These are phyloP conservation scores for Escarpia spicata DNA, from an alignment of 2,888 invertebrate species.

Conservation along the genomic window DNA sequence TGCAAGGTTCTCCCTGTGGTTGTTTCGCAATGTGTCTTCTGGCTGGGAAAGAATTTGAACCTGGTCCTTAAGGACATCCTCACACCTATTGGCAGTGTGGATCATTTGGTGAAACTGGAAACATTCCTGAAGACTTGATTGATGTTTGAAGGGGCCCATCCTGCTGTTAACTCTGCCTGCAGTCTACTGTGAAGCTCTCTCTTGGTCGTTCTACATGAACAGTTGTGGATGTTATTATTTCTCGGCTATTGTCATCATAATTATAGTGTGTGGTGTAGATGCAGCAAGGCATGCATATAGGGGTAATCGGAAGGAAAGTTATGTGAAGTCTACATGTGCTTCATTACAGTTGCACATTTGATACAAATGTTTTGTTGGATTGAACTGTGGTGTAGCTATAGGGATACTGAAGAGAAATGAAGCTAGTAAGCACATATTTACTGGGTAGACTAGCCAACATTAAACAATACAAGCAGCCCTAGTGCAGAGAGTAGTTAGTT, in stretches of 20 bases:
- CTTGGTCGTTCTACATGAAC: neutral
- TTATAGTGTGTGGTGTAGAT: neutral
- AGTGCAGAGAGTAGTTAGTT: neutral
- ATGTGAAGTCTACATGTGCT: neutral
- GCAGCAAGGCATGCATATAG: neutral
- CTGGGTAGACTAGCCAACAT: neutral
- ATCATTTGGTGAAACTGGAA: neutral
- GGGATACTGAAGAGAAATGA: neutral
- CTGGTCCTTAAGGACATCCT: neutral
- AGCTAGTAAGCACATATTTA: neutral
- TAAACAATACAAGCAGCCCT: neutral
- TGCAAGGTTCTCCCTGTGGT: too few species aligned
- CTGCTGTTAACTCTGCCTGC: neutral
- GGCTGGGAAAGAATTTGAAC: neutral
- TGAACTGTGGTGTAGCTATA: neutral
- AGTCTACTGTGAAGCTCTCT: neutral
- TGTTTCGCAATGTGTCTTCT: neutral
- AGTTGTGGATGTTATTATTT: neutral
- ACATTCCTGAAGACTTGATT: constrained; percentile 5
- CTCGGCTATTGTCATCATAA: neutral
- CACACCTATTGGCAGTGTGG: neutral
- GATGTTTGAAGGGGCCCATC: neutral
- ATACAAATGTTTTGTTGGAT: neutral
- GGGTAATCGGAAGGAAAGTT: neutral
- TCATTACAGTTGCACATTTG: neutral